Conservation (phyloP, 2,888 invertebrate species). For the Acronicta leporina region DNA sequence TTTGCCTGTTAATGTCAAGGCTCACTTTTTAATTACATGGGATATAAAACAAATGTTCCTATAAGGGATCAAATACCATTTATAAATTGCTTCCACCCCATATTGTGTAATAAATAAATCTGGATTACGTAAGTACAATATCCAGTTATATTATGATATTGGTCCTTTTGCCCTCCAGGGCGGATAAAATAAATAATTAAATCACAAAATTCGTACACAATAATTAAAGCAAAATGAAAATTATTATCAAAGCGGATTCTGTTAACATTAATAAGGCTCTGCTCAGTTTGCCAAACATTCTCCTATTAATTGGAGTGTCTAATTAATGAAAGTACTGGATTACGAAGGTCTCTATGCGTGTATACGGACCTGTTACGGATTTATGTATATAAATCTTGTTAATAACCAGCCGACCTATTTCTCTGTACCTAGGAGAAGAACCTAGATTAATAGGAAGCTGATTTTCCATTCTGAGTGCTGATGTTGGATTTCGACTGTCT, state of each 20-base stretch:
- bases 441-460: neutral
- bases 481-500: too few species aligned
- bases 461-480: too few species aligned
- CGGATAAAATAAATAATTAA: slow-evolving; percentile 36
- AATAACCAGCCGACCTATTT: neutral
- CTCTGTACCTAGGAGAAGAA: neutral
- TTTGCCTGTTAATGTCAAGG: too few species aligned
- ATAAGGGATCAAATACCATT: too few species aligned
- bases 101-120: slow-evolving; percentile 6
- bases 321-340: slow-evolving; percentile 46
- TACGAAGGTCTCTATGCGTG: slow-evolving; percentile 25
- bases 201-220: slow-evolving; percentile 24
- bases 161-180: neutral
- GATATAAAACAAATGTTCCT: too few species aligned
- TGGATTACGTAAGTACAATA: neutral
- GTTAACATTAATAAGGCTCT: slow-evolving; percentile 31
- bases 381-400: slow-evolving; percentile 3
- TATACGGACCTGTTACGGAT: slow-evolving; percentile 6
- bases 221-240: slow-evolving; percentile 42
- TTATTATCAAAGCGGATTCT: slow-evolving; percentile 36
- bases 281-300: slow-evolving; percentile 40
- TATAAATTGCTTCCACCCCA: too few species aligned
- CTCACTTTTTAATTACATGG: too few species aligned
- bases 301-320: slow-evolving; percentile 48
- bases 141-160: neutral